These are phyloP conservation scores for Potamilus streckersoni DNA, from an alignment of 1,140 invertebrate genomes.

Conservation along the genomic window DNA sequence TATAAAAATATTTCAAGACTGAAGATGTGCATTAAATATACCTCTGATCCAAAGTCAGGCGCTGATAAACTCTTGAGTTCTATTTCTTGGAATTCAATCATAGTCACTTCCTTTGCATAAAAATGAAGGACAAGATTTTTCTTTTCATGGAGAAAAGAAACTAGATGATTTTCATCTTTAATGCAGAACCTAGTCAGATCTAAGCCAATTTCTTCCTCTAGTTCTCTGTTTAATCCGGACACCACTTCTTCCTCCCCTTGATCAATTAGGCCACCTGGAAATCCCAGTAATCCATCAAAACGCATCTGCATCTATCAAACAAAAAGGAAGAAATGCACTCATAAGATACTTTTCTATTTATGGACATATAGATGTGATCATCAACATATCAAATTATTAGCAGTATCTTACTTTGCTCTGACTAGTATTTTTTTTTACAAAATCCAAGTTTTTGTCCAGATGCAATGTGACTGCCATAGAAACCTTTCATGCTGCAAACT, in stretches of 20 bases:
- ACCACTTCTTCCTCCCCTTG: constrained; percentile 65
- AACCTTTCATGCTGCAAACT: constrained; percentile 1
- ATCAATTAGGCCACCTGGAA: constrained; percentile 73
- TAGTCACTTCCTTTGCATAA: constrained; percentile 68
- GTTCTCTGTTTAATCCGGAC: constrained; percentile 70
- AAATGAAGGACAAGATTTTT: constrained; percentile 70
- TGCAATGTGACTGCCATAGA: background rate
- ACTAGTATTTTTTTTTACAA: background rate
- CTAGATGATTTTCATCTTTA: constrained; percentile 51
- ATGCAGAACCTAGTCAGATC: constrained; percentile 56
- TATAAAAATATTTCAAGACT: background rate
- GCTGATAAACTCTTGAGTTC: constrained; percentile 62
- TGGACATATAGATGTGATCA: background rate
- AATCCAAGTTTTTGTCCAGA: background rate
- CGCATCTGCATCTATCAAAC: constrained; percentile 72
- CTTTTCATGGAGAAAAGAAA: constrained; percentile 52
- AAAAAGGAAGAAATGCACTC: constrained; percentile 4
- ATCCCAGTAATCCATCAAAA: constrained; percentile 74
- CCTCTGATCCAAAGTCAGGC: constrained; percentile 70
- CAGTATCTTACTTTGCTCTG: background rate
- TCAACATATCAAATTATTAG: background rate
- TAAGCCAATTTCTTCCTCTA: constrained; percentile 72
- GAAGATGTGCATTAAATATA: constrained; percentile 27
- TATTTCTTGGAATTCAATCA: constrained; percentile 65
- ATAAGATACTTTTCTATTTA: background rate